Conservation (phyloP, 1,140 invertebrate species). For the Chironomus striatipennis region DNA sequence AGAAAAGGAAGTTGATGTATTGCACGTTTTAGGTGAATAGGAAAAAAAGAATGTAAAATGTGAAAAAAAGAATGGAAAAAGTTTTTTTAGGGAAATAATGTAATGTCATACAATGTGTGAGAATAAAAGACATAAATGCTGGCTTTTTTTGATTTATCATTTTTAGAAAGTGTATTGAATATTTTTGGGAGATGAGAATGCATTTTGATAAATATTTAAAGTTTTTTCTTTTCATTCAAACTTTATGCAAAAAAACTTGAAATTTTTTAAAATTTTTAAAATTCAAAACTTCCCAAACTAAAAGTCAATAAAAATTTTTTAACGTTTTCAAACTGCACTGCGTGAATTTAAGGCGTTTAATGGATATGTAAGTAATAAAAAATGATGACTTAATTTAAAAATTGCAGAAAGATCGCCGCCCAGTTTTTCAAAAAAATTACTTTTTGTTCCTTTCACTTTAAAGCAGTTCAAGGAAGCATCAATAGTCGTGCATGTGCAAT, state of each 20-base stretch:
- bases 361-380: not conserved
- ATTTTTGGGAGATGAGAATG: not conserved
- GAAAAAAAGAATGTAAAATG: slow-evolving; percentile 15
- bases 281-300: too few species aligned
- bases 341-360: not conserved
- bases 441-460: not conserved
- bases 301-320: too few species aligned
- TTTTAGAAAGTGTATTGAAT: not conserved
- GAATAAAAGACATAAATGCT: not conserved
- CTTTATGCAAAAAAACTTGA: too few species aligned
- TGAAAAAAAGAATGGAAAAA: not conserved
- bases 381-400: slow-evolving; percentile 4
- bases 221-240: not conserved
- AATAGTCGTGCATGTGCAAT: slow-evolving; percentile 1
- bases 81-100: not conserved
- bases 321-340: too few species aligned
- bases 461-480: not conserved
- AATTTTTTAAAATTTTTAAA: too few species aligned
- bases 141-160: not conserved
- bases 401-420: not conserved
- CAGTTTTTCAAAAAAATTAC: not conserved
- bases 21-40: slow-evolving; percentile 13
- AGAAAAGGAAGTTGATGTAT: slow-evolving; percentile 14
- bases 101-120: slow-evolving; percentile 13
- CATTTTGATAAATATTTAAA: not conserved